Evolutionary conservation across 1,140 invertebrate genomes (phyloP).

Genomic region (Drosophila nigromelanica): DNA sequence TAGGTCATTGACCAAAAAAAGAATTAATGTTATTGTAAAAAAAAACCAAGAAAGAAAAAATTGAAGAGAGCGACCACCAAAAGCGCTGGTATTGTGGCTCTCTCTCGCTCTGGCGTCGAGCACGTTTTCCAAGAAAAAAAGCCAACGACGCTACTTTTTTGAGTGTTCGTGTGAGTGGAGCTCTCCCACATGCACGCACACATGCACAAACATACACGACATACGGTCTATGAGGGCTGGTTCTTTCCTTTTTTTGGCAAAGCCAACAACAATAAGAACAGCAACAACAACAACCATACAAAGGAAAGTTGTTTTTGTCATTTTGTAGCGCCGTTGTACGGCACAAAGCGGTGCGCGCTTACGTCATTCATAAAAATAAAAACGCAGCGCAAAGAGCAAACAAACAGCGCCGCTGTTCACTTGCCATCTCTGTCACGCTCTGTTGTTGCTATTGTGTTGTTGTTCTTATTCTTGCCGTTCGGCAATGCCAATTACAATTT

Average conservation of each 20-base stretch:
- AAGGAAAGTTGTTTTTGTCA: constrained; percentile 55
- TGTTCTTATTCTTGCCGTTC: constrained; percentile 33
- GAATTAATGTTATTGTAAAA: constrained; percentile 57
- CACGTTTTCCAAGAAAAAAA: constrained; percentile 67
- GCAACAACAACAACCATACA: constrained; percentile 37
- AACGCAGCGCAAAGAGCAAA: constrained; percentile 52
- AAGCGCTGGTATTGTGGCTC: constrained; percentile 9
- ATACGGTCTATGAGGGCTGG: constrained; percentile 35
- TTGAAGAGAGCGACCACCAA: constrained; percentile 22
- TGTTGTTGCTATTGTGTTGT: constrained; percentile 43
- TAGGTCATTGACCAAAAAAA: constrained; percentile 82
- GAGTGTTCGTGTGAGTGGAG: constrained; percentile 21
- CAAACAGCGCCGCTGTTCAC: constrained; percentile 7
- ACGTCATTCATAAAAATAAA: constrained; percentile 82
- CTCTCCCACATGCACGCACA: constrained; percentile 26
- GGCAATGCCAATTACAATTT: constrained; percentile 38
- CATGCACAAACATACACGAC: constrained; percentile 10
- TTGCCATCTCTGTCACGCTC: constrained; percentile 17
- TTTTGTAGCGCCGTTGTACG: constrained; percentile 46
- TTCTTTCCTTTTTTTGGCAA: constrained; percentile 44
- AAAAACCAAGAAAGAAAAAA: constrained; percentile 16
- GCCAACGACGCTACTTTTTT: constrained; percentile 61
- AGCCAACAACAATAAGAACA: constrained; percentile 22
- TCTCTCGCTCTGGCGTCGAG: constrained; percentile 38
- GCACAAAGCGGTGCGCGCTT: constrained; percentile 56